Percentiles rank a stretch among this genome's conserved stretches.
phyloP scores from a whole-genome alignment of 2,113 vertebrate genomes.

The Proterorhinus semilunaris region DNA sequence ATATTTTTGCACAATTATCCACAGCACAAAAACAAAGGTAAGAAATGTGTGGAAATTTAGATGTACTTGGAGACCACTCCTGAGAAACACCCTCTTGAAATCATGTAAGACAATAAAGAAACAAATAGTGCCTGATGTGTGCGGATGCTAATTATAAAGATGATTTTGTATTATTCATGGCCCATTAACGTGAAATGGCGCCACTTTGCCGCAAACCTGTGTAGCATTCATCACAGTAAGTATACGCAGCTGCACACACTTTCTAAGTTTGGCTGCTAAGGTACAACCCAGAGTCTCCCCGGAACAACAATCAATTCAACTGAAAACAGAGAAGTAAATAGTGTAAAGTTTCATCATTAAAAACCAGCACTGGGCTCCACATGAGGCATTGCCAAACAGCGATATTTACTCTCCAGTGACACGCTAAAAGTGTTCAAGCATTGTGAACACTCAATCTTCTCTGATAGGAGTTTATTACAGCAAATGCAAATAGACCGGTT shows the following conservation, averaged over 20 bases:
- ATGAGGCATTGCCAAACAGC: constrained; percentile 8
- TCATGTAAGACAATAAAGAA: neutral
- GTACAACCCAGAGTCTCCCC: constrained; percentile 1
- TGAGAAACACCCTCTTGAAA: neutral
- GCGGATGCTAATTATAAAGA: constrained; percentile 10
- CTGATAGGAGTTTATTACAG: neutral
- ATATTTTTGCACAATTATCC: too few relatives aligned
- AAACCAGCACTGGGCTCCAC: constrained; percentile 10
- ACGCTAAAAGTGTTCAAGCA: neutral
- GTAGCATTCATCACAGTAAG: constrained; percentile 16
- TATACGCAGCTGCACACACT: constrained; percentile 13
- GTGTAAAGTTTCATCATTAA: constrained; percentile 21
- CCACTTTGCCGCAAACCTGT: constrained; percentile 3
- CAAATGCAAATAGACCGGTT: neutral
- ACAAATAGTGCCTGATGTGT: neutral
- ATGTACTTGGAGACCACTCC: neutral
- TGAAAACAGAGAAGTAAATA: constrained; percentile 16
- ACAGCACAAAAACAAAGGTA: too few relatives aligned
- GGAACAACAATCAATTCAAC: constrained; percentile 16
- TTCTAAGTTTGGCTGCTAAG: constrained; percentile 17
- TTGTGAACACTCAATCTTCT: neutral
- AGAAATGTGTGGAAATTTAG: neutral
- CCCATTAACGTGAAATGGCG: constrained; percentile 23
- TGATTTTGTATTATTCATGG: constrained; percentile 13
- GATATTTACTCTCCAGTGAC: constrained; percentile 12